These are phyloP conservation scores for Drosophila albomicans DNA, from an alignment of 1,140 invertebrate genomes.

Conservation along the genomic window DNA sequence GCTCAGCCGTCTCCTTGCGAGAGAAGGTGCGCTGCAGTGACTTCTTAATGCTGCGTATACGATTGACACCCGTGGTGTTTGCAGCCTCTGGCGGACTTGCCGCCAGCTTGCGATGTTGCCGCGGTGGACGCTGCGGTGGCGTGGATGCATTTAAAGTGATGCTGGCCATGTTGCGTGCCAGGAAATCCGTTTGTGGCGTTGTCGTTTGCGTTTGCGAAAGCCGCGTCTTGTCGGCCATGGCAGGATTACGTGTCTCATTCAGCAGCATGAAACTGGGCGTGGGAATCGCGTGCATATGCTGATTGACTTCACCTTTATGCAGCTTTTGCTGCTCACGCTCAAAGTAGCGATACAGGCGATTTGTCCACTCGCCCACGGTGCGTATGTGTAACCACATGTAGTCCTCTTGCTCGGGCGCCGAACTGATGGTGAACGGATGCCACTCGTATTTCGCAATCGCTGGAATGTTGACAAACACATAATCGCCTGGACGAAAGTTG, in stretches of 20 bases:
- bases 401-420: conserved; percentile 96
- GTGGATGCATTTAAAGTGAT: conserved; percentile 21
- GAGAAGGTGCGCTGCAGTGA: conserved; percentile 86
- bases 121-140: conserved; percentile 71
- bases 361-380: conserved; percentile 98
- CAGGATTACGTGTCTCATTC: conserved; percentile 67
- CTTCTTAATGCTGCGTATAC: conserved; percentile 85
- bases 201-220: conserved; percentile 16
- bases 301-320: conserved; percentile 87
- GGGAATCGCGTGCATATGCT: conserved; percentile 75
- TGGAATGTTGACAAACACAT: conserved; percentile 97
- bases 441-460: conserved; percentile 96
- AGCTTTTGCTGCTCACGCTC: conserved; percentile 91
- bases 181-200: conserved; percentile 82
- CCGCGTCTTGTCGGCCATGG: conserved; percentile 24
- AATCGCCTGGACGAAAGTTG: conserved; percentile 96
- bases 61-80: conserved; percentile 58
- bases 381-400: conserved; percentile 97
- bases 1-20: conserved; percentile 85
- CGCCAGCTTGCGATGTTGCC: conserved; percentile 74
- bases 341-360: conserved; percentile 94
- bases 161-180: conserved; percentile 70
- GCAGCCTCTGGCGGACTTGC: conserved; percentile 16
- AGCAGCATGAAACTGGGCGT: conserved; percentile 69
- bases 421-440: conserved; percentile 99